These are phyloP conservation scores for Coelinius sp. DNA, from an alignment of 2,888 invertebrate genomes.

Conservation along the genomic window DNA sequence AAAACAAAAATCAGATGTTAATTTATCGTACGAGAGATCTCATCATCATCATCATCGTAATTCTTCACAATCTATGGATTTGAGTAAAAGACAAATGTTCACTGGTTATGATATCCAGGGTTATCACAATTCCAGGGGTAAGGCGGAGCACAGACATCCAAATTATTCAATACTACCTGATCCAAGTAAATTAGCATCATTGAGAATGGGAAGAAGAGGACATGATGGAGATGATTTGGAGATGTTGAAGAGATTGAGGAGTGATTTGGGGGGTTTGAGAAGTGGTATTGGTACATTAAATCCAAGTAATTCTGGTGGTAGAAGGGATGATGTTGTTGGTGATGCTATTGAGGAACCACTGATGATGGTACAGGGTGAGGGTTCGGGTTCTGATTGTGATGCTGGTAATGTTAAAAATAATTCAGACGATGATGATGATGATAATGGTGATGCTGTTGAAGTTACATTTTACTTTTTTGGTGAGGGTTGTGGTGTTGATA, in stretches of 20 bases:
- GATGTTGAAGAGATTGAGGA: conserved; percentile 62
- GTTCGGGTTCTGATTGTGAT: conserved; percentile 79
- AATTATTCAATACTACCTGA: conserved; percentile 66
- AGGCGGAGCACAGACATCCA: conserved; percentile 65
- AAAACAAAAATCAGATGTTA: conserved; percentile 59
- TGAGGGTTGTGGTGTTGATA: conserved; percentile 81
- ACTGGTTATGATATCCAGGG: conserved; percentile 60
- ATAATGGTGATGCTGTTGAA: conserved; percentile 80
- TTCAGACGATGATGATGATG: background rate
- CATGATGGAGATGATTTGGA: conserved; percentile 55
- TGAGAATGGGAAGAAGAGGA: conserved; percentile 58
- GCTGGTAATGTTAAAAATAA: conserved; percentile 69
- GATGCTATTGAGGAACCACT: conserved; percentile 83
- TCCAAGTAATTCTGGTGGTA: too few relatives aligned
- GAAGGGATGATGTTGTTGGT: conserved; percentile 71
- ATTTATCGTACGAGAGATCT: conserved; percentile 64
- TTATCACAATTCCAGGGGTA: conserved; percentile 58
- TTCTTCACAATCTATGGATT: conserved; percentile 65
- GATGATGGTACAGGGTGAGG: conserved; percentile 80
- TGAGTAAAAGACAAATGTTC: conserved; percentile 66
- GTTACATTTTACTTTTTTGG: conserved; percentile 82
- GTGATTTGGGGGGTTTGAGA: too few relatives aligned
- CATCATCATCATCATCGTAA: too few relatives aligned
- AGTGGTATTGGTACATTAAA: too few relatives aligned
- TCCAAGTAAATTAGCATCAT: conserved; percentile 64